A percentile compares a stretch with the other conserved stretches of the same genome.
Conservation (phyloP, 1,140 invertebrate species). For the Bombyx mandarina region DNA sequence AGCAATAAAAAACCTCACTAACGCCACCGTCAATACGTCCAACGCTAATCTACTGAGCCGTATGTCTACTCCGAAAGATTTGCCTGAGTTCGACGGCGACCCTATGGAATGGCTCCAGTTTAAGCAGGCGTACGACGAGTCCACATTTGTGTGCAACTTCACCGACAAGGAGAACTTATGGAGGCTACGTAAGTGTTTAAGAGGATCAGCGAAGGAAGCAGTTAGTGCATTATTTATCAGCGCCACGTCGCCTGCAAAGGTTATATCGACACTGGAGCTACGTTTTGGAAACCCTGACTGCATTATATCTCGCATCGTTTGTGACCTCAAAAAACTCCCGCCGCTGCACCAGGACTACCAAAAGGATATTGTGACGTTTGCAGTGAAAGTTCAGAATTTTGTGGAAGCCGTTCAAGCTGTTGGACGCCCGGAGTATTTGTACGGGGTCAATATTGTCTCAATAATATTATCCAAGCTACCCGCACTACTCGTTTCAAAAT, state of each 20-base stretch:
- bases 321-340: slow-evolving; percentile 9
- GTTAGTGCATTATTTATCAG: slow-evolving; percentile 23
- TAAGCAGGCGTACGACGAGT: slow-evolving; percentile 21
- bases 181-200: slow-evolving; percentile 17
- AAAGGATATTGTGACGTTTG: slow-evolving; percentile 14
- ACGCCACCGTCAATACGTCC: background rate
- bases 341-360: slow-evolving; percentile 9
- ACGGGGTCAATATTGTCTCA: background rate
- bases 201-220: slow-evolving; percentile 19
- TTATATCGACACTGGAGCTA: slow-evolving; percentile 23
- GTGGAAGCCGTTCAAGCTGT: background rate
- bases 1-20: slow-evolving; percentile 1
- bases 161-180: slow-evolving; percentile 10
- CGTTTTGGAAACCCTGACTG: no score
- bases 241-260: slow-evolving; percentile 13
- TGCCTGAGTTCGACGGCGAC: slow-evolving; percentile 17
- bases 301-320: background rate
- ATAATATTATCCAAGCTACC: slow-evolving; percentile 11
- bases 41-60: slow-evolving; percentile 3
- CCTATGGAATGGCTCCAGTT: slow-evolving; percentile 21
- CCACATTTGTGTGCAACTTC: slow-evolving; percentile 12
- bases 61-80: slow-evolving; percentile 11
- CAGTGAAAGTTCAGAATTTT: slow-evolving; percentile 16
- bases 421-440: background rate
- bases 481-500: slow-evolving; percentile 14